Evolutionary conservation across 2,797 vertebrate species (phyloP), one percentile per base, ranked within the genome.

Genomic region (Poecile montanus): DNA sequence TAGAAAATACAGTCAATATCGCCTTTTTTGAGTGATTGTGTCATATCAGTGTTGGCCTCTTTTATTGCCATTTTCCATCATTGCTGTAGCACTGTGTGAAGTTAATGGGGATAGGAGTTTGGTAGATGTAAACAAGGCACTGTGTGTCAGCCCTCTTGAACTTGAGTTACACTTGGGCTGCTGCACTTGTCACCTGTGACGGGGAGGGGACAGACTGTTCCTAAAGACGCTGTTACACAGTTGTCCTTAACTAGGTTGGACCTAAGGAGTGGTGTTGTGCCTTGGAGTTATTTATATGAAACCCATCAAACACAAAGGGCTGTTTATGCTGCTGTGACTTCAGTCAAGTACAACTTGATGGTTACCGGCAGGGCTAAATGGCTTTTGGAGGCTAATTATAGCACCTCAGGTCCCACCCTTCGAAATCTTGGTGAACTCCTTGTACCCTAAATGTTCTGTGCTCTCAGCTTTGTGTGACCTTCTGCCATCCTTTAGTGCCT

Each of bases 371-470:
- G 63, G 0, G 3, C 68, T 71, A 29, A 25, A 9, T 57, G 79
- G 88, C 47, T 88, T 83, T 62, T 84, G 89, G 66, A 14, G 83
- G 62, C 66, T 94, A 91, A 68, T 94, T 93, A 75, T 93, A 94
- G 85, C 50, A 58, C 68, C 61, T 88, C 16, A 7, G 40, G 60
- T 81, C 58, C 62, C 63, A 84, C 75, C 71, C 79, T 85, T 57
- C 13, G 88, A 66, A 51, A 42, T 82, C 65, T n/a, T 0, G 2
- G 84, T 56, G 85, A 58, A 40, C 76, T 92, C 51, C 23, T 54
- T 29, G 3, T 48, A 6, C 65, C 7, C n/a, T 61, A 6, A 29
- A 0, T 2, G 38, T 54, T 68, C 18, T 42, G 30, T 32, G 13
- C 84, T 48, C 25, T 34, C 32, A 12, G 63, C 50, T 57, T 42